Evolutionary conservation across 2,888 invertebrate species (phyloP).

Genomic region (Cinara cedri): DNA sequence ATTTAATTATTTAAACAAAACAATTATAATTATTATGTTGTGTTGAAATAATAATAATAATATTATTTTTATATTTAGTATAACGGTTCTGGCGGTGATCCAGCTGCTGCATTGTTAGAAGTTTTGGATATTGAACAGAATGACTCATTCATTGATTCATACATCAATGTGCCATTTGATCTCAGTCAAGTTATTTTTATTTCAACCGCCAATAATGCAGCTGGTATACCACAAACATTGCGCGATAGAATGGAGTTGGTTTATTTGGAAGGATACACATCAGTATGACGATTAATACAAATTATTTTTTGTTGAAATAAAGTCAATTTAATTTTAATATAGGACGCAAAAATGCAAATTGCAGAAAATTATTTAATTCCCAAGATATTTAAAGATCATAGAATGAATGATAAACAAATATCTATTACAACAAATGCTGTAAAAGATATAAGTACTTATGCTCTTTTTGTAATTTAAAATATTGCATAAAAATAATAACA

Average conservation of each 20-base stretch:
- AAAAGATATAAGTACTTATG: constrained; percentile 63
- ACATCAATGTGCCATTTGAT: constrained; percentile 68
- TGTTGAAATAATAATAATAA: background rate
- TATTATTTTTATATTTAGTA: constrained; percentile 61
- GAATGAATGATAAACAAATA: constrained; percentile 63
- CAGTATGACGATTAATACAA: constrained; percentile 57
- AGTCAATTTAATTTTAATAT: background rate
- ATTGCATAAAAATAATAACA: background rate
- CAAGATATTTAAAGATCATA: constrained; percentile 66
- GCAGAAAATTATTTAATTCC: constrained; percentile 66
- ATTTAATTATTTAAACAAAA: too few species aligned
- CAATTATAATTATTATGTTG: too few species aligned
- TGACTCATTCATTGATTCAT: constrained; percentile 67
- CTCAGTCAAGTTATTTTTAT: constrained; percentile 69
- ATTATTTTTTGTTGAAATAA: background rate
- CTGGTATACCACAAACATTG: constrained; percentile 66
- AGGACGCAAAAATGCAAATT: constrained; percentile 67
- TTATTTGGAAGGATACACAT: constrained; percentile 65
- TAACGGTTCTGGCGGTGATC: constrained; percentile 67
- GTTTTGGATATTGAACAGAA: constrained; percentile 70
- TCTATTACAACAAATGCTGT: constrained; percentile 62
- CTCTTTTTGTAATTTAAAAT: constrained; percentile 25
- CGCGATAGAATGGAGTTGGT: constrained; percentile 67
- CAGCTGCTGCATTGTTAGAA: constrained; percentile 68
- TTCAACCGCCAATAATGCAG: constrained; percentile 67